phyloP scores from a whole-genome alignment of 2,888 invertebrate species.

The Podabrus alpinus region DNA sequence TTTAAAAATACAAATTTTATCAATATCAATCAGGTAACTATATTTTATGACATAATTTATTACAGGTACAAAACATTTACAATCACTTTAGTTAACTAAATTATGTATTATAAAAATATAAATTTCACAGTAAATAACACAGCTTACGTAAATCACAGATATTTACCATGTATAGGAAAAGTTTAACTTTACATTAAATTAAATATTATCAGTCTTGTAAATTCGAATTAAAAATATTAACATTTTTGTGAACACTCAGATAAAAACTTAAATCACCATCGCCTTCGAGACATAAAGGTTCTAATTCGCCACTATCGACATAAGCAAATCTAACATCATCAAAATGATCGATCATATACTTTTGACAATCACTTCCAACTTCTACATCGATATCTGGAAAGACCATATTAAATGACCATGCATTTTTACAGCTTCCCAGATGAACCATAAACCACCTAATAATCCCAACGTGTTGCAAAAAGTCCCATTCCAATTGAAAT shows the following conservation, averaged over 20 bases:
- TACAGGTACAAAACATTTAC: not conserved
- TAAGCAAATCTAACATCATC: not conserved
- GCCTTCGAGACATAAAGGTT: not conserved
- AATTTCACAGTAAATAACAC: not conserved
- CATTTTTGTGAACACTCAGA: not conserved
- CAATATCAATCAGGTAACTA: not conserved
- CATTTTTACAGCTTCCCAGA: not conserved
- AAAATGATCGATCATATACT: not conserved
- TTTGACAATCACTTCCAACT: not conserved
- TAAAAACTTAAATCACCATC: not conserved
- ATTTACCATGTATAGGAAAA: not conserved
- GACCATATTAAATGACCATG: not conserved
- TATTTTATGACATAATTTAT: not conserved
- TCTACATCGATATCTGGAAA: not conserved
- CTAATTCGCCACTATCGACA: not conserved
- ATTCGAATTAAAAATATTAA: not conserved
- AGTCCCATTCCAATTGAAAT: not conserved
- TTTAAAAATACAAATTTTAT: not conserved
- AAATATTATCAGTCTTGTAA: not conserved
- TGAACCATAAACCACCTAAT: not conserved
- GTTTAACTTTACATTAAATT: not conserved
- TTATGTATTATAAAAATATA: not conserved
- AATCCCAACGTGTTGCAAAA: not conserved
- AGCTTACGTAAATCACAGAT: not conserved
- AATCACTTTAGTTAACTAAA: not conserved